Percentiles rank a stretch among this genome's conserved stretches.
Conservation (phyloP, 2,113 vertebrate species). For the Heptranchias perlo region DNA sequence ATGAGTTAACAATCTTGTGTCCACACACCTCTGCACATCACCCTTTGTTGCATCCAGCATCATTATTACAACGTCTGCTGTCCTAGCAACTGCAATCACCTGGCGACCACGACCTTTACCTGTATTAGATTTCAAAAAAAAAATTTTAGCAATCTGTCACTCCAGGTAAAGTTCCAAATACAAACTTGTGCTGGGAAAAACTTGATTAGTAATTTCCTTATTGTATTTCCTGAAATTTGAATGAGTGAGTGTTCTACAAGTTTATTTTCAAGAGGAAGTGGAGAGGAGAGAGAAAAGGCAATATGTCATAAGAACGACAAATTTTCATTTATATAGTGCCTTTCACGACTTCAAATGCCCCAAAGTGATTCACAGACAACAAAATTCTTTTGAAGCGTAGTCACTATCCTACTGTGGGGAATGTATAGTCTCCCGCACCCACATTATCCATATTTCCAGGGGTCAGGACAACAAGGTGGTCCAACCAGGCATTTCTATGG, state of each 20-base stretch:
- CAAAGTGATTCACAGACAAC: neutral
- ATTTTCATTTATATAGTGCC: neutral
- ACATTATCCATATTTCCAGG: neutral
- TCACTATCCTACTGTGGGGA: neutral
- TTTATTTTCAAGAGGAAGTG: neutral
- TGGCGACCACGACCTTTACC: constrained; percentile 94
- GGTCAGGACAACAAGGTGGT: neutral
- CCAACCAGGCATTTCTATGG: neutral
- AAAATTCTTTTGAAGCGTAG: neutral
- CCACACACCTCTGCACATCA: constrained; percentile 81
- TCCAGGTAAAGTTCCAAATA: neutral
- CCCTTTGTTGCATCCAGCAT: constrained; percentile 98
- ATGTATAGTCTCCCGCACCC: neutral
- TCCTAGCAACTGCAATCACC: constrained; percentile 94
- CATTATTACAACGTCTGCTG: constrained; percentile 94
- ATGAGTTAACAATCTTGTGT: neutral
- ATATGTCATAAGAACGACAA: neutral
- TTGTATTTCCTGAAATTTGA: neutral
- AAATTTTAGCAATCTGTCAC: constrained; percentile 20
- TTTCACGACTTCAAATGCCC: neutral
- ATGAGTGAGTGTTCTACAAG: neutral
- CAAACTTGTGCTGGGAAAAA: constrained; percentile 7
- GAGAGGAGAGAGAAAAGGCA: neutral
- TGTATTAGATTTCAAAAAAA: constrained; percentile 45
- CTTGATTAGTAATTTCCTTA: neutral